Percentiles rank a stretch among this genome's conserved stretches.
Evolutionary conservation across 2,888 invertebrate genomes (phyloP).

Genomic region (Pemphredon lugubris): DNA sequence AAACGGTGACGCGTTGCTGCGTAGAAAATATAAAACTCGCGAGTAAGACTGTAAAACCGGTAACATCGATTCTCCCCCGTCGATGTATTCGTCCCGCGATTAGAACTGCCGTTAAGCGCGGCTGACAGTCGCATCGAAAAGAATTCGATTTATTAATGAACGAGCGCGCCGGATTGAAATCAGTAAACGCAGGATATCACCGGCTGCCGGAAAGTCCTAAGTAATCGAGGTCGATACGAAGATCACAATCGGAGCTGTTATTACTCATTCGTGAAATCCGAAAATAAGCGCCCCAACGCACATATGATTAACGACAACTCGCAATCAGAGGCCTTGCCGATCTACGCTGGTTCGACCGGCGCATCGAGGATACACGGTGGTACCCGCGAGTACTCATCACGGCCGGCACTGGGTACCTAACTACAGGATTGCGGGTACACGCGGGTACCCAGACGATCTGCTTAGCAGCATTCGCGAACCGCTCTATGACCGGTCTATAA

Average conservation of each 20-base stretch:
- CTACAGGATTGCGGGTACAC: slow-evolving; percentile 1
- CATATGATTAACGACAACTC: slow-evolving; percentile 38
- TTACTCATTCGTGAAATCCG: slow-evolving; percentile 32
- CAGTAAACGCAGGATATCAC: background rate
- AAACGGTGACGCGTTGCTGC: too few species aligned
- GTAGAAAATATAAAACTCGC: too few species aligned
- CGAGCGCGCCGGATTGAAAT: slow-evolving; percentile 24
- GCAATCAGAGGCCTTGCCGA: slow-evolving; percentile 27
- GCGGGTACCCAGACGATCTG: slow-evolving; percentile 21
- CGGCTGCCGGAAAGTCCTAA: slow-evolving; percentile 2
- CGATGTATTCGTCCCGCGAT: background rate
- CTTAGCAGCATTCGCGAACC: slow-evolving; percentile 28
- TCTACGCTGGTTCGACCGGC: too few species aligned
- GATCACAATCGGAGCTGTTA: slow-evolving; percentile 14
- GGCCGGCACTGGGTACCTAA: slow-evolving; percentile 14
- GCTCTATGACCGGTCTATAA: slow-evolving; percentile 70
- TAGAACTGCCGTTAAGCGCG: slow-evolving; percentile 19
- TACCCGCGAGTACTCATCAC: slow-evolving; percentile 2
- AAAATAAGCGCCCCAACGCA: slow-evolving; percentile 37
- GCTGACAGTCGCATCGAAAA: slow-evolving; percentile 8
- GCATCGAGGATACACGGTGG: too few species aligned
- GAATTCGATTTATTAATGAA: slow-evolving; percentile 36
- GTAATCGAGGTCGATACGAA: slow-evolving; percentile 6
- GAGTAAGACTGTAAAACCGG: too few species aligned
- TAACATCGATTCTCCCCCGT: background rate